phyloP scores from a whole-genome alignment of 2,797 vertebrate genomes.

The Sitta carolinensis region DNA sequence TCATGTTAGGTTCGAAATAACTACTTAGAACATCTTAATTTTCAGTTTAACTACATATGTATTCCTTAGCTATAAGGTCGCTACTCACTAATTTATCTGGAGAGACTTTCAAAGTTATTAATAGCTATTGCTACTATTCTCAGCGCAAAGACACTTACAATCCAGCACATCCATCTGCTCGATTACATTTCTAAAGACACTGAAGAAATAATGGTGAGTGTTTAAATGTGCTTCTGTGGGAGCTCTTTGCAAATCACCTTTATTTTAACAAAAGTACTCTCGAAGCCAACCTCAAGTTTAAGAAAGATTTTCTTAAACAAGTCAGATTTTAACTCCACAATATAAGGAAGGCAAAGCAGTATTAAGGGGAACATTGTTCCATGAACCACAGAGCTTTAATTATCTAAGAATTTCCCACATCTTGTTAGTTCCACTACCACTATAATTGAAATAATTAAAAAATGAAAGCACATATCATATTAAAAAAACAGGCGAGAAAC shows the following conservation, averaged over 20 bases:
- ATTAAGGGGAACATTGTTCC: neutral
- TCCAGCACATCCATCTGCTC: conserved; percentile 68
- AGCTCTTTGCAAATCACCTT: neutral
- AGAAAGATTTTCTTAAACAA: neutral
- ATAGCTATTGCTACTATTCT: conserved; percentile 73
- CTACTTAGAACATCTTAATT: neutral
- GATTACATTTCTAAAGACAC: conserved; percentile 53
- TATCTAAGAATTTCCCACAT: neutral
- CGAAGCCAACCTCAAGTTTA: neutral
- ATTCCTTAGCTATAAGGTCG: conserved; percentile 13
- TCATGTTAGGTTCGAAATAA: neutral
- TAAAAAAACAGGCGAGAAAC: neutral
- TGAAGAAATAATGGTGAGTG: neutral
- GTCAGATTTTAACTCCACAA: neutral
- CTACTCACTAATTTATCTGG: conserved; percentile 60
- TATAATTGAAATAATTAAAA: neutral
- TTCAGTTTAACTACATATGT: neutral
- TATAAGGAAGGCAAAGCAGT: neutral
- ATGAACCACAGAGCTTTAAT: neutral
- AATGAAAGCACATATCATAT: neutral
- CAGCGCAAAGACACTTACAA: conserved; percentile 72
- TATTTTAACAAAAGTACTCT: neutral
- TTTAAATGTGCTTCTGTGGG: neutral
- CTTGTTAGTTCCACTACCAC: neutral
- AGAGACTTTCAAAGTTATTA: conserved; percentile 68